phyloP scores from a whole-genome alignment of 2,113 vertebrate species.

The Hoplias malabaricus region DNA sequence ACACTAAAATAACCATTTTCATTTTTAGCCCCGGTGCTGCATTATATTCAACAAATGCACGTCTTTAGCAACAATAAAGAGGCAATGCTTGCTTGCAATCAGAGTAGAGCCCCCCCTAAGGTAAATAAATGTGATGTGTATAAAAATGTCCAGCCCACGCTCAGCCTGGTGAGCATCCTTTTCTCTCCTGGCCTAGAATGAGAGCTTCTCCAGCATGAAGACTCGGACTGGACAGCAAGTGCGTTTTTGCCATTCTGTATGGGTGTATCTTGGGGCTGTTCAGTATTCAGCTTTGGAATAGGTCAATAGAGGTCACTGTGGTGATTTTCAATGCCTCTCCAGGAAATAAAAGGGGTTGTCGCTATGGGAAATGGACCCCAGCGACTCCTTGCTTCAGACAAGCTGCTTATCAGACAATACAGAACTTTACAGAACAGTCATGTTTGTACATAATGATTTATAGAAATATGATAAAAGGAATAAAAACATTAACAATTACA shows the following conservation, averaged over 20 bases:
- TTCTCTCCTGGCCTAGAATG: not conserved
- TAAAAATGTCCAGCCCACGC: not conserved
- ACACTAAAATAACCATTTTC: slow-evolving; percentile 52
- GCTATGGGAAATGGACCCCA: slow-evolving; percentile 16
- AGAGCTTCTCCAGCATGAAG: not conserved
- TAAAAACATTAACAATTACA: not conserved
- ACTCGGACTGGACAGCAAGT: not conserved
- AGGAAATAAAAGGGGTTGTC: slow-evolving; percentile 4
- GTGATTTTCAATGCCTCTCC: slow-evolving; percentile 76
- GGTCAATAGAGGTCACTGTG: slow-evolving; percentile 80
- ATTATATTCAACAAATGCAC: slow-evolving; percentile 55
- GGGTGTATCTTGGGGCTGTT: slow-evolving; percentile 62
- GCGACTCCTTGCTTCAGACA: not conserved
- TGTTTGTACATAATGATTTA: not conserved
- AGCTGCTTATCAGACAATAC: not conserved
- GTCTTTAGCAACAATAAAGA: slow-evolving; percentile 47
- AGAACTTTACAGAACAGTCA: not conserved
- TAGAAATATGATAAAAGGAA: not conserved
- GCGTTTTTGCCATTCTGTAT: slow-evolving; percentile 17
- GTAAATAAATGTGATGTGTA: not conserved
- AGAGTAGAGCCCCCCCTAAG: not conserved
- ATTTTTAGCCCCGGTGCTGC: slow-evolving; percentile 34
- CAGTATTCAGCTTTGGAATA: slow-evolving; percentile 80
- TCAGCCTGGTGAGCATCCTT: not conserved
- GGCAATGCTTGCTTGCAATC: not conserved